Conservation (phyloP, 1,140 invertebrate species). For the Pectinophora gossypiella region DNA sequence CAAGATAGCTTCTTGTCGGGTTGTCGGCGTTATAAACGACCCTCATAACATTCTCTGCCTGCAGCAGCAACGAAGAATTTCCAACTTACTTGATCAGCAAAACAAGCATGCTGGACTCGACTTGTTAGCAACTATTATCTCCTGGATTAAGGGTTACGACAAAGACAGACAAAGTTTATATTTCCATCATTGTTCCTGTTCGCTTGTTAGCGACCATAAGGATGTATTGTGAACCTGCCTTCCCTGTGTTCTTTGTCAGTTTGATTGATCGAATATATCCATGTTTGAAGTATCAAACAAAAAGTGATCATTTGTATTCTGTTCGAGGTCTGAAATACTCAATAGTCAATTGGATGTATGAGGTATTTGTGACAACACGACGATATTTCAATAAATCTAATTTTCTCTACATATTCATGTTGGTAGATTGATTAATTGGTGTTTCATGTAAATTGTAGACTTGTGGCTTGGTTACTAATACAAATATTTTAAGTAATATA, state of each 20-base stretch:
- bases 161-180: conserved; percentile 24
- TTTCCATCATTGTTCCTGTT: not conserved
- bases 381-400: too few relatives aligned
- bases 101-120: conserved; percentile 46
- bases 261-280: not conserved
- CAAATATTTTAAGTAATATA: too few relatives aligned
- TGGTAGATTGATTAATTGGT: too few relatives aligned
- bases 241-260: not conserved
- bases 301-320: too few relatives aligned
- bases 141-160: conserved; percentile 37
- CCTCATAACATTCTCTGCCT: conserved; percentile 29
- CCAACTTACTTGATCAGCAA: conserved; percentile 48
- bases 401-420: too few relatives aligned
- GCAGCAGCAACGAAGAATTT: conserved; percentile 37
- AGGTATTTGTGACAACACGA: too few relatives aligned
- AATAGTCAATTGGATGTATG: too few relatives aligned
- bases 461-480: too few relatives aligned
- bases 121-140: conserved; percentile 58
- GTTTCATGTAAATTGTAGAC: too few relatives aligned
- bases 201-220: not conserved
- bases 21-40: conserved; percentile 11
- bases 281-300: too few relatives aligned
- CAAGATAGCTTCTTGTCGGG: too few relatives aligned
- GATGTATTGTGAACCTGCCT: not conserved
- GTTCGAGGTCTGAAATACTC: too few relatives aligned